Percentiles rank a stretch among this genome's conserved stretches.
These are phyloP conservation scores for Aselliscus stoliczkanus DNA, from an alignment of 2,797 vertebrate genomes.

Conservation along the genomic window DNA sequence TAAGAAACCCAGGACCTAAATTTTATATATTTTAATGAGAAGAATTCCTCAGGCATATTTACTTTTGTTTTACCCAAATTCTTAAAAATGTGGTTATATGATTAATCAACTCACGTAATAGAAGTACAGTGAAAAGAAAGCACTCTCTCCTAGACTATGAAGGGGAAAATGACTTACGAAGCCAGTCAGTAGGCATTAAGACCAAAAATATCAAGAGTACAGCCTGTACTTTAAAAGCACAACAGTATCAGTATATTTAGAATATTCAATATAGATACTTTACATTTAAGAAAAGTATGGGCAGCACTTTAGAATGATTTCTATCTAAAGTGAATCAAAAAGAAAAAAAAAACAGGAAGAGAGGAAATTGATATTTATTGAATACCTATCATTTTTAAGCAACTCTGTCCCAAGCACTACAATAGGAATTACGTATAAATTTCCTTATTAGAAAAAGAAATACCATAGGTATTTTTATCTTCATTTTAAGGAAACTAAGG, in stretches of 20 bases:
- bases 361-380: neutral
- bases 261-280: neutral
- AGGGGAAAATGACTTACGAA: neutral
- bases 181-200: neutral
- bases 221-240: neutral
- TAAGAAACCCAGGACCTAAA: neutral
- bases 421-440: neutral
- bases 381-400: neutral
- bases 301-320: neutral
- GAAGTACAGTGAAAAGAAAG: neutral
- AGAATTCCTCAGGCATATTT: neutral
- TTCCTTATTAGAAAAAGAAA: neutral
- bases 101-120: neutral
- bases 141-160: neutral
- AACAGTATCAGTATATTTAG: neutral
- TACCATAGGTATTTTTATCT: neutral
- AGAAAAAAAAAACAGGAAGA: neutral
- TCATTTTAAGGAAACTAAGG: neutral
- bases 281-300: neutral
- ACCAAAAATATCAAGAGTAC: neutral
- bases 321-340: slow-evolving; percentile 18
- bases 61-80: neutral
- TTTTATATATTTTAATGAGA: neutral
- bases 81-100: neutral
- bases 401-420: neutral